phyloP scores from a whole-genome alignment of 2,113 vertebrate genomes.

The Barbus barbus region DNA sequence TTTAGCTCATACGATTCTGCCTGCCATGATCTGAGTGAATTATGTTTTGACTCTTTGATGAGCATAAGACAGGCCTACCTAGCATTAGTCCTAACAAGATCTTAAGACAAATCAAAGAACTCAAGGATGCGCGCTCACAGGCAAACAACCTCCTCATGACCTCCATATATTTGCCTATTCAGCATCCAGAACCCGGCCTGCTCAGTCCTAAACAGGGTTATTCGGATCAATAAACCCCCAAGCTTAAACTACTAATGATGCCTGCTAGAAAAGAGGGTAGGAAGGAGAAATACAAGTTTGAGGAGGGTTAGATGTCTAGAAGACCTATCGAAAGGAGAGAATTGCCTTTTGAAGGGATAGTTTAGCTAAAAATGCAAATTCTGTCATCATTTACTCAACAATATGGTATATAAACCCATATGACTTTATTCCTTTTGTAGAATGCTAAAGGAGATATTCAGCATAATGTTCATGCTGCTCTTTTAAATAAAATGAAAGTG shows the following conservation, averaged over 20 bases:
- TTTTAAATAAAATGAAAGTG: background rate
- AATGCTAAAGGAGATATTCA: background rate
- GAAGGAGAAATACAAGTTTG: background rate
- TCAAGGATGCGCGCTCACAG: constrained; percentile 47
- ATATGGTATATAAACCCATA: background rate
- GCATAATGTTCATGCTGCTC: background rate
- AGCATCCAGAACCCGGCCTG: constrained; percentile 8
- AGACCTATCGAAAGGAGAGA: background rate
- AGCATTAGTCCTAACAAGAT: constrained; percentile 33
- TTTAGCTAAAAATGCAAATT: background rate
- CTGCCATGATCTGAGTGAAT: constrained; percentile 14
- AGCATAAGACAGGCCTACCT: background rate
- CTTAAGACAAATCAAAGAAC: constrained; percentile 16
- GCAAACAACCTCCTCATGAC: constrained; percentile 53
- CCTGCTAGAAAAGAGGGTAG: constrained; percentile 53
- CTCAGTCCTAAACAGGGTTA: constrained; percentile 64
- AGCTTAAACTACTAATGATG: constrained; percentile 63
- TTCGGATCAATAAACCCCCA: constrained; percentile 70
- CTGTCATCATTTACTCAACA: background rate
- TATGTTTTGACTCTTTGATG: constrained; percentile 45
- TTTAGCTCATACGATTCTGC: background rate
- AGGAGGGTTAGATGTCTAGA: too few species aligned
- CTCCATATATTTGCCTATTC: constrained; percentile 44
- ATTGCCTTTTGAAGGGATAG: background rate
- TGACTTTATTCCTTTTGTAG: background rate